Evolutionary conservation across 2,113 vertebrate genomes (phyloP).

Genomic region (Oreochromis niloticus): DNA sequence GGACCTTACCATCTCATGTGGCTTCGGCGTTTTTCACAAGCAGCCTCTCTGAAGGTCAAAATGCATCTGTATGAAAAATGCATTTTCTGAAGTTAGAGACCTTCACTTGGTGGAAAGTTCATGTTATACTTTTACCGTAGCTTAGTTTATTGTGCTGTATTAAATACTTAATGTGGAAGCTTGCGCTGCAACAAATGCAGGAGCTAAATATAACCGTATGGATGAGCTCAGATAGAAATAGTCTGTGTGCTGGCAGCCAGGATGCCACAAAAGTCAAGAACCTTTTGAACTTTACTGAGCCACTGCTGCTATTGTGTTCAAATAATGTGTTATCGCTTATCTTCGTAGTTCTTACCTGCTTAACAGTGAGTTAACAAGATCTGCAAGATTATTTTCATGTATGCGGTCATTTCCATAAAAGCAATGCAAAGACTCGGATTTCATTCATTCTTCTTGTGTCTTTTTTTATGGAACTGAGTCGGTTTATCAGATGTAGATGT

Average conservation of each 20-base stretch:
- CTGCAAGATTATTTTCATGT: neutral
- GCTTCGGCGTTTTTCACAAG: neutral
- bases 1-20: neutral
- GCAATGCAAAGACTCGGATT: accelerated
- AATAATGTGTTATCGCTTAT: accelerated
- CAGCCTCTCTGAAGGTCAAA: neutral
- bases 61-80: neutral
- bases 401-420: neutral
- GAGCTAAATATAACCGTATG: neutral
- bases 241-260: neutral
- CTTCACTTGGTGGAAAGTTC: neutral
- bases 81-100: neutral
- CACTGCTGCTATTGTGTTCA: accelerated
- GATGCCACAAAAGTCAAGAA: neutral
- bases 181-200: neutral
- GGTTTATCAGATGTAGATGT: neutral
- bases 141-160: neutral
- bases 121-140: neutral
- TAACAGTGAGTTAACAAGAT: neutral
- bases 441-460: neutral
- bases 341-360: neutral
- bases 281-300: neutral
- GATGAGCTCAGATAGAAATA: neutral
- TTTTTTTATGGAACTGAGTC: neutral
- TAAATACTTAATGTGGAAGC: neutral